A percentile compares a stretch with the other conserved stretches of the same genome.
Conservation (phyloP, 1,140 invertebrate genomes). For the Ceratina japonica region DNA sequence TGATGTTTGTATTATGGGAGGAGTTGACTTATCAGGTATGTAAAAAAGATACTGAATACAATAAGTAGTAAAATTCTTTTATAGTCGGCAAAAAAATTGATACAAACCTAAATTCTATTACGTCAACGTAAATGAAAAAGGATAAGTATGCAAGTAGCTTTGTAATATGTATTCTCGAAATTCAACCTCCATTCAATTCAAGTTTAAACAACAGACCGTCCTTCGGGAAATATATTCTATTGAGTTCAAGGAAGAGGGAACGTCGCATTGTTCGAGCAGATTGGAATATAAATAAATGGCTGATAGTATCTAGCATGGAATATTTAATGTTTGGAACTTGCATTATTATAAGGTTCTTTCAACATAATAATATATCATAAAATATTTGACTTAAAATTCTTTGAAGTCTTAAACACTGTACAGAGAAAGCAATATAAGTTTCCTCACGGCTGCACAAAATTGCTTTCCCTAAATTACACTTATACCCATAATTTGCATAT, state of each 20-base stretch:
- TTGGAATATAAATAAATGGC: not conserved
- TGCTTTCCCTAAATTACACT: not conserved
- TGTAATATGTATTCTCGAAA: too few relatives aligned
- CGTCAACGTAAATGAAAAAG: too few relatives aligned
- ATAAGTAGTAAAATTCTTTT: not conserved
- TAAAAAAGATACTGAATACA: not conserved
- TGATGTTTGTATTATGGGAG: slow-evolving; percentile 75
- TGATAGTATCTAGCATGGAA: not conserved
- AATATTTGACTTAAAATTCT: not conserved
- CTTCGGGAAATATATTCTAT: not conserved
- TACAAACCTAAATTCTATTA: too few relatives aligned
- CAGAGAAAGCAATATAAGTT: not conserved
- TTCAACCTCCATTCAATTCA: too few relatives aligned
- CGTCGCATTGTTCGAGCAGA: not conserved
- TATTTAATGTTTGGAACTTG: not conserved
- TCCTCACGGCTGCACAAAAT: not conserved
- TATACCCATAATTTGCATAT: slow-evolving; percentile 1
- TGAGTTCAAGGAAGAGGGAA: not conserved
- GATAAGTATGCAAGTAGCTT: too few relatives aligned
- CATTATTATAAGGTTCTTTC: too few relatives aligned
- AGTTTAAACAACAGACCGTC: too few relatives aligned
- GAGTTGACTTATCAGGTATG: slow-evolving; percentile 76
- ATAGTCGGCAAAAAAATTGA: not conserved
- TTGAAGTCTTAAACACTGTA: not conserved
- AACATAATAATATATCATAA: not conserved